A percentile compares a stretch with the other conserved stretches of the same genome.
phyloP scores from a whole-genome alignment of 2,797 vertebrate species.

The Cynopterus sphinx region DNA sequence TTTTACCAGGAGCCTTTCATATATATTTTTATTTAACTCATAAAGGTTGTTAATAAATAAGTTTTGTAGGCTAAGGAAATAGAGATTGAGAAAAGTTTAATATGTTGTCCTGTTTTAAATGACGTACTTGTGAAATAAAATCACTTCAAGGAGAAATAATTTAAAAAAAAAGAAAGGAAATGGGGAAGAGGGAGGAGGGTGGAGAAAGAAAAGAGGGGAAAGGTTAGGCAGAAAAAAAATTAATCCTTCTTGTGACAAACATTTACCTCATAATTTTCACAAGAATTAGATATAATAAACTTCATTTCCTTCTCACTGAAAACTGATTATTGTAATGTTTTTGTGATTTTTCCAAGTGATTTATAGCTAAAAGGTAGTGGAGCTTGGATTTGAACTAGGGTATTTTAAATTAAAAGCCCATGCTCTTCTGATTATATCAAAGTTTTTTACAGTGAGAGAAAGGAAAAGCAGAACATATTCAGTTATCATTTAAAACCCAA shows the following conservation, averaged over 20 bases:
- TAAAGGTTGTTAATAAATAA: neutral
- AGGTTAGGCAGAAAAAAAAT: neutral
- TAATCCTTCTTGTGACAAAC: neutral
- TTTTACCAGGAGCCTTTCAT: neutral
- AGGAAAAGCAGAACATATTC: neutral
- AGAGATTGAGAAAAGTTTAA: neutral
- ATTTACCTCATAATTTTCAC: neutral
- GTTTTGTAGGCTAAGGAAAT: neutral
- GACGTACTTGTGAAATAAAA: neutral
- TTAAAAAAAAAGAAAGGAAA: neutral
- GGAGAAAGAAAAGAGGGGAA: neutral
- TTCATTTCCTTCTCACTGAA: neutral
- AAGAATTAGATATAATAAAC: neutral
- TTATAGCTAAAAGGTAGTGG: neutral
- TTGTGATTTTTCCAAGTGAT: neutral
- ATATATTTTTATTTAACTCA: neutral
- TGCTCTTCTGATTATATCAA: neutral
- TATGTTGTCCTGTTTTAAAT: neutral
- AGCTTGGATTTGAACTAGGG: neutral
- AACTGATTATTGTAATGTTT: neutral
- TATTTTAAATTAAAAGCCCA: neutral
- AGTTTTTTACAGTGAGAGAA: neutral
- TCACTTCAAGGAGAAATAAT: neutral
- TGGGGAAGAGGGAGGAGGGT: fast-evolving
- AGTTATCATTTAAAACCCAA: neutral